phyloP scores from a whole-genome alignment of 2,113 vertebrate genomes.

The Malurus cyaneus region DNA sequence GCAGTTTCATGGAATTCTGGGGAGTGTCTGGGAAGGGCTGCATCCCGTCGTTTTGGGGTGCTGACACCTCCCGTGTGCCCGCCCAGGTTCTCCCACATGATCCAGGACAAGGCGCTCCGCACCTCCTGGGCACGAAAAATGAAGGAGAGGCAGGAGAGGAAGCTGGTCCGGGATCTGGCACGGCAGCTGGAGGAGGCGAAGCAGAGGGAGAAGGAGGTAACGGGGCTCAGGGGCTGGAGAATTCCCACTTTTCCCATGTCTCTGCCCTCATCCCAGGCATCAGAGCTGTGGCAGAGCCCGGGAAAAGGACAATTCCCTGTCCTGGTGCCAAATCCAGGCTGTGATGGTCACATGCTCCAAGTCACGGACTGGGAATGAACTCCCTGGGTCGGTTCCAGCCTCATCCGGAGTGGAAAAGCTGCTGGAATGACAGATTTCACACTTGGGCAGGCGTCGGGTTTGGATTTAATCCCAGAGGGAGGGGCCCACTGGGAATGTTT shows the following conservation, averaged over 20 bases:
- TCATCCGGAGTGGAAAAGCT: fast-evolving
- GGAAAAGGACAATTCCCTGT: neutral
- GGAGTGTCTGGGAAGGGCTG: neutral
- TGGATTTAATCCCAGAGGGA: neutral
- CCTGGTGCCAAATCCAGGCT: neutral
- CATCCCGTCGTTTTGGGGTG: neutral
- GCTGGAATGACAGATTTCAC: neutral
- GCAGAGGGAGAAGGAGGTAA: conserved; percentile 78
- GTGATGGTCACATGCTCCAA: fast-evolving
- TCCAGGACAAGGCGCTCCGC: conserved; percentile 83
- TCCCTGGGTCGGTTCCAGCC: neutral
- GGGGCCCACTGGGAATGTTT: fast-evolving
- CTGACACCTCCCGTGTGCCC: neutral
- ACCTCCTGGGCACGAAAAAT: conserved; percentile 90
- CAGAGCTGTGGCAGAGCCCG: neutral
- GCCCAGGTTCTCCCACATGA: conserved; percentile 86
- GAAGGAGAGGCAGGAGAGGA: conserved; percentile 82
- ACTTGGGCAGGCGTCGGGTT: neutral
- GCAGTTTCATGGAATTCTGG: fast-evolving
- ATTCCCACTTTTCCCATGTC: neutral
- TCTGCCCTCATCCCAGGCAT: fast-evolving
- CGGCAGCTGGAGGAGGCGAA: conserved; percentile 84
- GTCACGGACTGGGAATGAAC: neutral
- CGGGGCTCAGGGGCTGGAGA: fast-evolving
- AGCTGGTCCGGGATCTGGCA: conserved; percentile 76